Base-by-base conservation (phyloP, 2,113 vertebrate genomes). In the Myrmecobius fasciatus region DNA sequence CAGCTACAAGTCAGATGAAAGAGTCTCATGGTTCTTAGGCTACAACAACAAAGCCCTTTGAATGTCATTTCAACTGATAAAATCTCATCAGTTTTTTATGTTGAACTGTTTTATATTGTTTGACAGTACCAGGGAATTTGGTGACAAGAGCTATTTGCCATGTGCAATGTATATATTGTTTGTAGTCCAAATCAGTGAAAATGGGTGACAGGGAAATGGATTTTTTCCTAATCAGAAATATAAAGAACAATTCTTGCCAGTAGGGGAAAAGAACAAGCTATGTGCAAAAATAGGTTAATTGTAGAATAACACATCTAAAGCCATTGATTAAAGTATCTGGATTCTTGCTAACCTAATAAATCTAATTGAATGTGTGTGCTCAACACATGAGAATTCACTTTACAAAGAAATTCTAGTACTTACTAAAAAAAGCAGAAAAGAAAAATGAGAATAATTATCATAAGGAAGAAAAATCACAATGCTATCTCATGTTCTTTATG, bases 241-340 rank as follows among this genome's bases (percentile, higher is more conserved):
- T n/a, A 43, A 83, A 43, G 67, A 83, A 43, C 67, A 83, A 83
- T 83, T 43, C 67, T 43, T 83, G n/a, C 67, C 67, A 43, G 36
- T 24, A 83, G 67, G n/a, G 60, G 67, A 24, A 24, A 83, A 43
- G 67, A 83, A 43, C n/a, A 43, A 43, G 67, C 67, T 83, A 83
- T 22, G 67, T 83, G 67, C n/a, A 83, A 83, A 83, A 83, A 83
- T 83, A 43, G n/a, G 67, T 83, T 83, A 83, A 43, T 20, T 24
- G n/a, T 43, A 83, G n/a, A 83, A 22, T 43, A 83, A 83, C 67
- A 43, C 67, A 43, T 83, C 67, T 83, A 43, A 43, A 17, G n/a
- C 67, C 67, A 83, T 83, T 83, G 67, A 83, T 83, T 83, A 83
- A 83, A 83, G 67, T 43, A 83, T 83, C 67, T 83, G n/a, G n/a